Evolutionary conservation across 1,140 invertebrate genomes (phyloP), one percentile per base, ranked within the genome.

Genomic region (Saccostrea glomerata): DNA sequence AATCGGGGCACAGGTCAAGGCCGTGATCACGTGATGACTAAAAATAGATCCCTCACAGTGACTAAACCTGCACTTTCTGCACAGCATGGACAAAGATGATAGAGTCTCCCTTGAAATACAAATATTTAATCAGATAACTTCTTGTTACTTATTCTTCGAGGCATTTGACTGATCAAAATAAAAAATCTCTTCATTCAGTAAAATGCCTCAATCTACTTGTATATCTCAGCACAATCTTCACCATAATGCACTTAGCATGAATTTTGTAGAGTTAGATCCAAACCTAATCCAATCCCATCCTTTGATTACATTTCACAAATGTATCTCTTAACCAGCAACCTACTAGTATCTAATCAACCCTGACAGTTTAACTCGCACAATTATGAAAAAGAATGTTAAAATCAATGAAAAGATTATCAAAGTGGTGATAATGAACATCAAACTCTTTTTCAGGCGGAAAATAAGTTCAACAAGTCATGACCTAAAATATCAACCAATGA

Each of bases 1-100:
- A 91, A 25, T 63, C 77, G 87, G n/a, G 86, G 82, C 17, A 86
- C 23, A 15, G 83, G 63, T 9, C 60, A 70, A 84, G 66, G 83
- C 55, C 87, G 91, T 66, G 86, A 89, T 25, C 66, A 84, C 25
- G 87, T 92, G 36, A 86, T 82, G 12, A 89, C 91, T 60, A 91
- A 92, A 85, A 89, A 89, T 87, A 90, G 87, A 86, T 89, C 91
- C 20, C 82, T 92, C 47, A 90, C 89, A 55, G 87, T 92, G 86
- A 91, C 91, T 23, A 91, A 90, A 88, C 91, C 91, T 63, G 84
- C 63, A 82, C 86, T 90, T 56, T 63, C 87, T 70, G 56, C 82
- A 54, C 82, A 56, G 82, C 40, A 83, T 83, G 40, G 40, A 83
- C 40, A 56, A 63, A 83, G 36, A 70, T 54, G 70, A 73, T 73